Base-by-base conservation (phyloP, 2,113 vertebrate genomes). In the Perca fluviatilis region DNA sequence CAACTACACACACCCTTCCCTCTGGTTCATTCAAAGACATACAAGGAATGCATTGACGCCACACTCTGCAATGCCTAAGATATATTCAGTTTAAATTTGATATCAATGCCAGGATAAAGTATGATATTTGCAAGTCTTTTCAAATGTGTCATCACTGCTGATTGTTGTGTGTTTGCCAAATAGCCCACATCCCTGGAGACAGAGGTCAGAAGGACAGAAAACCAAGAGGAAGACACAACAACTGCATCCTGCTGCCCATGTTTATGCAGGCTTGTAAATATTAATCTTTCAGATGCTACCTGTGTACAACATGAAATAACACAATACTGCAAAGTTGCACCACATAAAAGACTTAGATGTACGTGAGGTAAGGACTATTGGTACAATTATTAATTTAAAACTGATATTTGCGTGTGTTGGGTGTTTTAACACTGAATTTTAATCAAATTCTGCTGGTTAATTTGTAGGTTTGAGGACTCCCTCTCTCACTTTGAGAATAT, bases 381-480 rank as follows among this genome's bases (percentile, higher is more conserved):
- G 16, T 12, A 61, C 46, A 51, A 75, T 84, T 81, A 76, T 88
- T 65, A 16, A 83, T 91, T 83, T 43, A 43, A 40, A 40, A 43
- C 40, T 43, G 40, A 43, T 43, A 80, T 86, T 58, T 86, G 65
- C 23, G 25, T 84, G 72, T 68, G 77, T 57, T 15, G 50, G 75
- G 67, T 82, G 87, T 74, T 63, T 87, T 77, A 74, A 75, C 78
- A 74, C 83, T 75, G 57, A 77, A 80, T 86, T 68, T 82, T 49
- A 86, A 85, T 88, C 70, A 46, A 82, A 79, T 62, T 33, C 75
- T 85, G 77, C 80, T 68, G 56, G 75, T 85, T 91, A 74, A 74
- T 89, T 82, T 80, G 64, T 87, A 77, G 68, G 80, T 82, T 50
- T 77, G 67, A 74, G 69, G 85, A 92, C 86, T 90, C 88, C 85